Evolutionary conservation across 2,113 vertebrate genomes (phyloP).

Genomic region (Lamprotornis superbus): DNA sequence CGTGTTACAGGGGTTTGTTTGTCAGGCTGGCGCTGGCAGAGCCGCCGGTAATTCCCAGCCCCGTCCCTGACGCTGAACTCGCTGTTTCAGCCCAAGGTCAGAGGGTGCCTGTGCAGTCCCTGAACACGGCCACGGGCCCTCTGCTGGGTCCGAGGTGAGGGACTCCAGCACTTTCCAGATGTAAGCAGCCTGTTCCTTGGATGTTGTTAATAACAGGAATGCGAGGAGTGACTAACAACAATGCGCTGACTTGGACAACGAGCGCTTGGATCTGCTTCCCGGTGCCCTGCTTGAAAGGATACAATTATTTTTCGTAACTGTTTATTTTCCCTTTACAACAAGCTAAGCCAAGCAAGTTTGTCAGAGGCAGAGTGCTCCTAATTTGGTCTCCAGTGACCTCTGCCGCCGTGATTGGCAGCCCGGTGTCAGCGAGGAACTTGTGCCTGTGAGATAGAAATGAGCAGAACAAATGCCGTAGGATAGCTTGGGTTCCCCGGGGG

Average conservation of each 20-base stretch:
- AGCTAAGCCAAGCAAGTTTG: slow-evolving; percentile 63
- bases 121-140: background rate
- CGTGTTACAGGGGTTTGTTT: background rate
- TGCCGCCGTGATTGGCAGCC: slow-evolving; percentile 65
- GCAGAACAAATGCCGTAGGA: slow-evolving; percentile 73
- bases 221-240: background rate
- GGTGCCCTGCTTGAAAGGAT: background rate
- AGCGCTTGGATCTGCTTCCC: background rate
- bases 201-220: background rate
- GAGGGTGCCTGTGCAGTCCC: background rate
- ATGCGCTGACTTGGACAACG: background rate
- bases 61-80: background rate
- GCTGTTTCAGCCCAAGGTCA: background rate
- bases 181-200: background rate
- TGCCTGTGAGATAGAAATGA: slow-evolving; percentile 43
- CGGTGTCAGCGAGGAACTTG: slow-evolving; percentile 42
- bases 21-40: background rate
- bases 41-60: background rate
- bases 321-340: slow-evolving; percentile 50
- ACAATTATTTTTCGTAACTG: slow-evolving; percentile 52
- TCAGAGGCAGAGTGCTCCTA: slow-evolving; percentile 45
- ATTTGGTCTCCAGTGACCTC: slow-evolving; percentile 71
- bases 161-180: background rate
- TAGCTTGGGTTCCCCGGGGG: slow-evolving; percentile 65
- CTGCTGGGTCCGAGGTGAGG: background rate